A percentile compares a stretch with the other conserved stretches of the same genome.
These are phyloP conservation scores for Steromphala cineraria DNA, from an alignment of 2,888 invertebrate genomes.

Conservation along the genomic window DNA sequence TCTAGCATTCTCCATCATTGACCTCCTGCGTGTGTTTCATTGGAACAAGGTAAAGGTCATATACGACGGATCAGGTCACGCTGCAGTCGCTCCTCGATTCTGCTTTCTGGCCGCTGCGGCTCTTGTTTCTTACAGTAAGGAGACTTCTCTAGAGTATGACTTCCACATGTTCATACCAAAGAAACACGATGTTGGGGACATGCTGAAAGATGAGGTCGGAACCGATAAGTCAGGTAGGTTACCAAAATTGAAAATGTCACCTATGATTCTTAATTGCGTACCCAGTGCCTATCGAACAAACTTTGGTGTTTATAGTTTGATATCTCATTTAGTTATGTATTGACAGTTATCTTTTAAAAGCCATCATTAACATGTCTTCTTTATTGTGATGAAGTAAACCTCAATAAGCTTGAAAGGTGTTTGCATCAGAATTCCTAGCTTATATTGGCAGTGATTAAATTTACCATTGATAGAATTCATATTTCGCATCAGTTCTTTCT, in stretches of 20 bases:
- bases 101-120: constrained; percentile 87
- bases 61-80: constrained; percentile 85
- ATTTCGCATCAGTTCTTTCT: no score
- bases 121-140: constrained; percentile 79
- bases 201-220: constrained; percentile 56
- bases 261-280: no score
- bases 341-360: no score
- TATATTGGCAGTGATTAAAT: no score
- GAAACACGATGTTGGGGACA: constrained; percentile 33
- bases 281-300: no score
- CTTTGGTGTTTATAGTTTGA: no score
- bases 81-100: constrained; percentile 81
- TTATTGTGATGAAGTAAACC: no score
- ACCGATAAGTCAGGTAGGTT: constrained; percentile 54
- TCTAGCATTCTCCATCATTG: constrained; percentile 37
- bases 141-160: constrained; percentile 32
- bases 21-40: constrained; percentile 33
- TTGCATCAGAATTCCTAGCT: no score
- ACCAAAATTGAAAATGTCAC: background rate
- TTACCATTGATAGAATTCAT: no score
- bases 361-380: no score
- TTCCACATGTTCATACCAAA: constrained; percentile 42
- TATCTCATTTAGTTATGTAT: no score
- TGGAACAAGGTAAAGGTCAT: constrained; percentile 78
- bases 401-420: no score